Evolutionary conservation across 2,797 vertebrate species (phyloP), one percentile per base, ranked within the genome.

Genomic region (Lagocephalus sceleratus): DNA sequence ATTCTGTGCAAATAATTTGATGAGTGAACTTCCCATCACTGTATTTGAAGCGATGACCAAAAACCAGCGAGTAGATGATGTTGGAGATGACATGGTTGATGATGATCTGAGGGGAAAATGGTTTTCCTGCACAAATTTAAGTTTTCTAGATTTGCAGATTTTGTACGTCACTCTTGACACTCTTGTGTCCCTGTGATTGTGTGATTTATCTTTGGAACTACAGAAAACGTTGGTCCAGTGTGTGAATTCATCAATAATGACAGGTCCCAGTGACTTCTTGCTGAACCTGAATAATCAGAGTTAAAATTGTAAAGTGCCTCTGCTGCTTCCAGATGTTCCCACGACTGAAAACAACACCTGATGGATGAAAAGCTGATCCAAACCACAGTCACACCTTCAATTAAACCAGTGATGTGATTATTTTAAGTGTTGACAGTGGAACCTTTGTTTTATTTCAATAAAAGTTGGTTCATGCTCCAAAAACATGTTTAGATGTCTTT

Each of bases 21-120:
- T 46, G 43, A 22, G 5, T 20, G 17, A 89, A 47, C 19, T 40
- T 66, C 48, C 66, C 21, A 14, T 81, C 51, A 0, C 71, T 23
- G 0, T 92, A 92, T n/a, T 91, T 67, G 3, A 91, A 93, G 35
- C 85, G 75, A 58, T 82, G 83, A 2, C 91, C 90, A 6, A 92
- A 93, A 60, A 93, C 32, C 0, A 93, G 57, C 0, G 82, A 84
- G 63, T 88, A 91, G 77, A 93, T 90, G n/a, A 93, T 50, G 50
- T 93, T 94, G 62, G 87, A 81, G n/a, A 89, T 54, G 0, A 80
- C 16, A 0, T 76, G 85, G 79, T 71, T 84, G 12, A 92, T 22
- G 29, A 72, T 38, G 4, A 64, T 73, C 1, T 81, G 87, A 38
- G 92, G 90, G 44, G 92, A 72, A 23, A 93, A 92, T 51, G 91